Evolutionary conservation across 2,797 vertebrate species (phyloP).

Genomic region (Lerista edwardsae): DNA sequence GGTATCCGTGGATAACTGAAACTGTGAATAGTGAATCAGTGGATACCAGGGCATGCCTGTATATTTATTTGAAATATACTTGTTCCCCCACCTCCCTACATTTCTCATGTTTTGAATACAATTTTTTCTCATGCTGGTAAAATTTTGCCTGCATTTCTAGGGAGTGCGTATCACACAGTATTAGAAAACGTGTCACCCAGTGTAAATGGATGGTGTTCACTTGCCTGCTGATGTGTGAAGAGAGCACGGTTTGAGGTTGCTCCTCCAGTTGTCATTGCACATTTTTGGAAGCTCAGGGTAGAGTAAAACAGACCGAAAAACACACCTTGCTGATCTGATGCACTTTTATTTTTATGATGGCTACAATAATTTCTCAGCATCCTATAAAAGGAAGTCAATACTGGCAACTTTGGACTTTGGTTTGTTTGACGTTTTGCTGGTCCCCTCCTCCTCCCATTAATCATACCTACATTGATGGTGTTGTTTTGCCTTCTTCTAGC

Average conservation of each 20-base stretch:
- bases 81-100: not conserved
- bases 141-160: not conserved
- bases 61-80: constrained; percentile 16
- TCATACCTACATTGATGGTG: too few species aligned
- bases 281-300: too few species aligned
- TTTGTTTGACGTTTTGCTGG: too few species aligned
- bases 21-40: too few species aligned
- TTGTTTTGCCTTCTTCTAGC: too few species aligned
- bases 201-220: not conserved
- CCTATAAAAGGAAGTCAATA: not conserved
- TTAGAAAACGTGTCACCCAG: not conserved
- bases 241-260: not conserved
- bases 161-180: too few species aligned
- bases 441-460: too few species aligned
- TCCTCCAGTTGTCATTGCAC: not conserved
- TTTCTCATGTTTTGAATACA: not conserved
- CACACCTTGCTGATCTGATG: not conserved
- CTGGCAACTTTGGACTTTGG: not conserved
- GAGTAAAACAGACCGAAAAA: not conserved
- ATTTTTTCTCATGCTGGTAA: not conserved
- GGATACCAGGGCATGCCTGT: too few species aligned
- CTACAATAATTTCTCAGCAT: not conserved
- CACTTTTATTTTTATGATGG: not conserved
- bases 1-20: too few species aligned
- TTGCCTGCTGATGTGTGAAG: not conserved